These are phyloP conservation scores for Nephila pilipes DNA, from an alignment of 1,140 invertebrate genomes.

Conservation along the genomic window DNA sequence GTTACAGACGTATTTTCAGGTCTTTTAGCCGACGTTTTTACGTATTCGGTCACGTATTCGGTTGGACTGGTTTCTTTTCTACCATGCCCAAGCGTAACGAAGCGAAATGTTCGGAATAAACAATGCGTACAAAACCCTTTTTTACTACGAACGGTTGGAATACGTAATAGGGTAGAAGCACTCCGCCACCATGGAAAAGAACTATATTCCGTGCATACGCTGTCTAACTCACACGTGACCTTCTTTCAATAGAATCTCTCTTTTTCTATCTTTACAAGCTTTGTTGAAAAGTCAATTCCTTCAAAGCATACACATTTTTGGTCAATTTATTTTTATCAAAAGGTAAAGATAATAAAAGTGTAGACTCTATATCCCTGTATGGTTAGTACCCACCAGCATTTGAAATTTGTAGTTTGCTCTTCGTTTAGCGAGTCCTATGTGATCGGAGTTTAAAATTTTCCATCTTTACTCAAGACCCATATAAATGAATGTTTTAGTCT, in stretches of 20 bases:
- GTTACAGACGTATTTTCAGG: constrained; percentile 41
- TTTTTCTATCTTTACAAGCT: not conserved
- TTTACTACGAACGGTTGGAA: constrained; percentile 38
- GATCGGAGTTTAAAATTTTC: not conserved
- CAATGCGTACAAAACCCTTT: constrained; percentile 62
- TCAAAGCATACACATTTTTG: not conserved
- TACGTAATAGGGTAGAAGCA: constrained; percentile 33
- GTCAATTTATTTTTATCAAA: not conserved
- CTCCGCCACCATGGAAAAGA: not conserved
- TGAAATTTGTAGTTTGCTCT: not conserved
- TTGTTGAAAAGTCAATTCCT: constrained; percentile 43
- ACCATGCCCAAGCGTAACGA: constrained; percentile 26
- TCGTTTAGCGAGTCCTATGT: not conserved
- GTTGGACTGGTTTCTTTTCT: constrained; percentile 44
- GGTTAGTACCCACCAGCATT: not conserved
- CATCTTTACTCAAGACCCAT: too few species aligned
- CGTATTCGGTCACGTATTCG: constrained; percentile 51
- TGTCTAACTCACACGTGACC: not conserved
- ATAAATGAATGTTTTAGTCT: too few species aligned
- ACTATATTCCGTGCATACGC: not conserved
- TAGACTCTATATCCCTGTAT: not conserved
- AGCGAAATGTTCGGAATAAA: constrained; percentile 57
- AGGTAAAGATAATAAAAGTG: not conserved
- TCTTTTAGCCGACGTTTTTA: not conserved
- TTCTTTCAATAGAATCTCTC: constrained; percentile 10